These are phyloP conservation scores for Chaenodraco wilsoni DNA, from an alignment of 2,797 vertebrate species.

Conservation along the genomic window DNA sequence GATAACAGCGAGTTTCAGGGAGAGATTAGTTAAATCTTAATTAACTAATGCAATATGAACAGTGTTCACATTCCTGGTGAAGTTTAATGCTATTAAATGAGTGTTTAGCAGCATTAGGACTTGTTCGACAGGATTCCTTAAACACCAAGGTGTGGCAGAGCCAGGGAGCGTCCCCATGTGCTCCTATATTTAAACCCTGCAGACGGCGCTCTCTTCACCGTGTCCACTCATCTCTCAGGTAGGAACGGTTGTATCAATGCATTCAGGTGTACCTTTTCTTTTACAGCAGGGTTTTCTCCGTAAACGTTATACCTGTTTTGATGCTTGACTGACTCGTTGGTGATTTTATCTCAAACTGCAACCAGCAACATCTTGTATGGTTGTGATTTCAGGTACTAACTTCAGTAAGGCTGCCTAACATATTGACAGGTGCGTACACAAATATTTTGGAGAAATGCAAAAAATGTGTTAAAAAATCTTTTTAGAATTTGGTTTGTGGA, in stretches of 20 bases:
- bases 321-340: background rate
- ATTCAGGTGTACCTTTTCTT: background rate
- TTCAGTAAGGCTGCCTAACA: background rate
- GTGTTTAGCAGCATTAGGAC: background rate
- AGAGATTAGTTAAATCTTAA: background rate
- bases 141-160: background rate
- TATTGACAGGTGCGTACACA: constrained; percentile 2
- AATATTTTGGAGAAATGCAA: background rate
- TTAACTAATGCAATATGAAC: background rate
- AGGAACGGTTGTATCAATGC: background rate
- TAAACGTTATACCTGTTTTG: background rate
- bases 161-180: background rate
- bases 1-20: too few species aligned
- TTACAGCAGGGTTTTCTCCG: background rate
- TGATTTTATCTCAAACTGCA: background rate
- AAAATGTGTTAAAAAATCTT: background rate
- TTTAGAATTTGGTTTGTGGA: background rate
- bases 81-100: background rate
- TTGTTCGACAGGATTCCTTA: background rate
- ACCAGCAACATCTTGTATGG: background rate
- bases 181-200: background rate
- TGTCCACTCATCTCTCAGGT: background rate
- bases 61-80: background rate
- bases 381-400: background rate
- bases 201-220: too few species aligned